Evolutionary conservation across 2,113 vertebrate genomes (phyloP).

Genomic region (Rhombomys opimus): DNA sequence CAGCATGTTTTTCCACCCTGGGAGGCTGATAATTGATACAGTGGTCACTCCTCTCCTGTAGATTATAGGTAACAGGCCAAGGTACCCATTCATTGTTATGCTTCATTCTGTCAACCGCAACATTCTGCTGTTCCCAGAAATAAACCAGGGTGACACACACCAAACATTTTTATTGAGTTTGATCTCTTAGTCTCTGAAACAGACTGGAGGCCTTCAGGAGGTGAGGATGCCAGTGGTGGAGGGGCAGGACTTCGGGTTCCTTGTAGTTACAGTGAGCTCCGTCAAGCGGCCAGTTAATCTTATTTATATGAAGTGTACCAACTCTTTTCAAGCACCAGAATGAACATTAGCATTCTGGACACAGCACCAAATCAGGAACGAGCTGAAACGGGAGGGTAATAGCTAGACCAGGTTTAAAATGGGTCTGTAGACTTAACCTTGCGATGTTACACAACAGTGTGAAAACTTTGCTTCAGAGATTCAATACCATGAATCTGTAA

Average conservation of each 20-base stretch:
- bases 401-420: not conserved
- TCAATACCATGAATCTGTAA: not conserved
- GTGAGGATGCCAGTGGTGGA: not conserved
- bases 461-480: not conserved
- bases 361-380: not conserved
- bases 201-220: not conserved
- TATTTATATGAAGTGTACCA: not conserved
- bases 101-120: not conserved
- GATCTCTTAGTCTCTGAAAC: not conserved
- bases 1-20: not conserved
- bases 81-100: not conserved
- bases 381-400: not conserved
- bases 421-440: not conserved
- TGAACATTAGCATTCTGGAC: not conserved
- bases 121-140: conserved; percentile 21
- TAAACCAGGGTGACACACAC: not conserved
- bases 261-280: not conserved
- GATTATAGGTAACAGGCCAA: not conserved
- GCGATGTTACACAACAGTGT: not conserved
- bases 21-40: not conserved
- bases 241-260: not conserved
- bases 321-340: not conserved
- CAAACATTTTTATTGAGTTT: not conserved
- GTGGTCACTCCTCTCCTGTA: not conserved
- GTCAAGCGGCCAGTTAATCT: conserved; percentile 21